Evolutionary conservation across 35 echinoderm and acorn worm species (phyloP), one percentile per base, ranked within the genome.

Genomic region (Lytechinus variegatus): DNA sequence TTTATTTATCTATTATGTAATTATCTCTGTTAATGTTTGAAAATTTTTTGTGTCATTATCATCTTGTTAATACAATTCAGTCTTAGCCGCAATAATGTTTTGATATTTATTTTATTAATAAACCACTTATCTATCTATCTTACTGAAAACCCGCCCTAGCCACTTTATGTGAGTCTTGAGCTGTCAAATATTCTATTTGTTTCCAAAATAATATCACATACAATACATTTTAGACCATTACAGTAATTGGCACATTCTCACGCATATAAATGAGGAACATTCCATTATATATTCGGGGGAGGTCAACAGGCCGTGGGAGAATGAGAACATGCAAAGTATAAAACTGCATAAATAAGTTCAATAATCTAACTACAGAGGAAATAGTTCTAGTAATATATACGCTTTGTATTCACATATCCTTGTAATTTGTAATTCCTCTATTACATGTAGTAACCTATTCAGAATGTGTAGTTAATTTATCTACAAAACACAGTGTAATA

Each of bases 331-430:
- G 66, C 66, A 79, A 79, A 79, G n/a, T 79, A 79, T 79, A 79
- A 79, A 79, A 79, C 66, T 79, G 66, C 66, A 79, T 79, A 79
- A 79, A 79, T 79, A n/a, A 79, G n/a, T 79, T 79, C 66, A 79
- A 79, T 6, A 79, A 79, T 79, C 66, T n/a, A 79, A 24, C 66
- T 44, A 79, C 66, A 24, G 66, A 79, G 19, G 19, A 79, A 79
- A 79, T 44, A 44, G 33, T 44, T 44, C 4, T 24, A n/a, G 8
- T 16, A 71, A 79, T 79, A 79, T 79, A 79, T 24, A 79, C n/a
- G 66, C 19, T 79, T 79, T 24, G 66, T n/a, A 79, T 79, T 79
- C 16, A 79, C 66, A 79, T 19, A 79, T 79, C 66, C 66, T 79
- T 79, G 19, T 79, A 79, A 79, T 24, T 79, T 7, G 6, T 79